Evolutionary conservation across 2,888 invertebrate species (phyloP).

Genomic region (Theretra japonica): DNA sequence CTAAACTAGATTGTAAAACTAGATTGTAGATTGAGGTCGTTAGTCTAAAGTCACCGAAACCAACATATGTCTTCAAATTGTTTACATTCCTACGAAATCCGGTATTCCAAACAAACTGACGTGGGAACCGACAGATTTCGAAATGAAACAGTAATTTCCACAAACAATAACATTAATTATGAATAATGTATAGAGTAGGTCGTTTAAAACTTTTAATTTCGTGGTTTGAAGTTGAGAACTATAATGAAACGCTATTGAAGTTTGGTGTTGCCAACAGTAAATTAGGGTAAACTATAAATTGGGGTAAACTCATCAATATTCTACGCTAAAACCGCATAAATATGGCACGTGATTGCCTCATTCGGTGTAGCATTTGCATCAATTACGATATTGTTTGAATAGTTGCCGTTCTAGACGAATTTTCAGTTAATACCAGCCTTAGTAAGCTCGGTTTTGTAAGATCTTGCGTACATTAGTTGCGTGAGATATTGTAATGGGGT

Average conservation of each 20-base stretch:
- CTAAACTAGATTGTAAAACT: too few species aligned
- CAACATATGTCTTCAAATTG: background rate
- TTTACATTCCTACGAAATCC: background rate
- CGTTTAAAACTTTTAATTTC: slow-evolving; percentile 10
- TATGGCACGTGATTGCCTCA: slow-evolving; percentile 16
- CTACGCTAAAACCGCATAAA: slow-evolving; percentile 15
- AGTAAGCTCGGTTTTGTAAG: background rate
- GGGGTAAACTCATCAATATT: slow-evolving; percentile 22
- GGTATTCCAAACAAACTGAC: background rate
- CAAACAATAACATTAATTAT: slow-evolving; percentile 2
- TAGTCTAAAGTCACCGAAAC: background rate
- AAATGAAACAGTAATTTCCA: background rate
- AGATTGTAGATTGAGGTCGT: too few species aligned
- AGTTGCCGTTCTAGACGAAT: background rate
- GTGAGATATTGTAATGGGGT: background rate
- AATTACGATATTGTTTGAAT: slow-evolving; percentile 15
- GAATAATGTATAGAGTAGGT: background rate
- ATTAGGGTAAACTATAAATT: slow-evolving; percentile 7
- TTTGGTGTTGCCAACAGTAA: slow-evolving; percentile 11
- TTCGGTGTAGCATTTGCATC: slow-evolving; percentile 15
- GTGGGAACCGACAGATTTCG: background rate
- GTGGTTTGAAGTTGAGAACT: slow-evolving; percentile 13
- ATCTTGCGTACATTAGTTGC: background rate
- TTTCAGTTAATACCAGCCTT: background rate
- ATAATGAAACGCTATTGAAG: slow-evolving; percentile 20